These are phyloP conservation scores for Meliscaeva auricollis DNA, from an alignment of 2,888 invertebrate species.

Conservation along the genomic window DNA sequence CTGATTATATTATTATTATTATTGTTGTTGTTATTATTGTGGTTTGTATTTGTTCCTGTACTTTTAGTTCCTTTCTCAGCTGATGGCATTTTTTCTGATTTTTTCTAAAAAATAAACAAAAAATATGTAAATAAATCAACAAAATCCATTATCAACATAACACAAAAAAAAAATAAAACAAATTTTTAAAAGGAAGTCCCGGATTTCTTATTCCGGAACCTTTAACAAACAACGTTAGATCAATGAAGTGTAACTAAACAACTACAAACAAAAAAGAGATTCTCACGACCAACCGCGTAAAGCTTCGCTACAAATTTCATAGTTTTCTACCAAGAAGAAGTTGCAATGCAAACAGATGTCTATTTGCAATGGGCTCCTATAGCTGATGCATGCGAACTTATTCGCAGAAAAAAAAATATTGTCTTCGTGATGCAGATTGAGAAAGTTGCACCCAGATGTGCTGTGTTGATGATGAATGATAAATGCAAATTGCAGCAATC, in stretches of 20 bases:
- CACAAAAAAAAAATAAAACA: background rate
- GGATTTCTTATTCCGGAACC: slow-evolving; percentile 22
- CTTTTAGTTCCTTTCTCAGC: slow-evolving; percentile 78
- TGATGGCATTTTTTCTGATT: slow-evolving; percentile 76
- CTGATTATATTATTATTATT: slow-evolving; percentile 77
- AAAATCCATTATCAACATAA: background rate
- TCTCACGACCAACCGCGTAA: slow-evolving; percentile 58
- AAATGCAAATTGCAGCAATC: slow-evolving; percentile 72
- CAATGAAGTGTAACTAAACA: slow-evolving; percentile 55
- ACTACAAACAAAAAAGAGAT: slow-evolving; percentile 38
- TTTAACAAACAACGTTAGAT: slow-evolving; percentile 22
- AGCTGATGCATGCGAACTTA: slow-evolving; percentile 35
- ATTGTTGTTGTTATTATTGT: slow-evolving; percentile 76
- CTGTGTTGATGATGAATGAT: slow-evolving; percentile 61
- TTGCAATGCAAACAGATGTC: slow-evolving; percentile 45
- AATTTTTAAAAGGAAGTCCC: slow-evolving; percentile 33
- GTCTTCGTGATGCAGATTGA: slow-evolving; percentile 65
- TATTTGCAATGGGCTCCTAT: slow-evolving; percentile 13
- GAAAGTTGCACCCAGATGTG: slow-evolving; percentile 71
- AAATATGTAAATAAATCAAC: slow-evolving; percentile 1
- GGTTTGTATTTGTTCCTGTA: slow-evolving; percentile 78
- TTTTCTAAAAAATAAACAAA: slow-evolving; percentile 61
- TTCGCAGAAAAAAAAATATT: slow-evolving; percentile 48
- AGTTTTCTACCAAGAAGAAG: slow-evolving; percentile 25
- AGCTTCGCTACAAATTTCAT: background rate